These are phyloP conservation scores for Eulimnadia texana DNA, from an alignment of 1,140 invertebrate genomes.

Conservation along the genomic window DNA sequence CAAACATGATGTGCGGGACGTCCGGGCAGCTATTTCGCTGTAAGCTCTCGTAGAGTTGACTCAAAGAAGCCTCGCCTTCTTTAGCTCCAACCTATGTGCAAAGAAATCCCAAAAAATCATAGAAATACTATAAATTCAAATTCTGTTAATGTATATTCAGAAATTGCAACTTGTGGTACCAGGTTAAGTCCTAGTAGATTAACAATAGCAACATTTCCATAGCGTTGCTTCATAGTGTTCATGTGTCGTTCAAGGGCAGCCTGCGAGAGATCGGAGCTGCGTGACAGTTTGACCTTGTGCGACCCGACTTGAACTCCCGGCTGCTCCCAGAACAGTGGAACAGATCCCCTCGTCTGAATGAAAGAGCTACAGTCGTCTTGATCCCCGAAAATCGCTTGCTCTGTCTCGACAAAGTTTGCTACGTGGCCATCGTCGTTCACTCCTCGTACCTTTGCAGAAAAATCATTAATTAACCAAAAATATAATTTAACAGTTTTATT, in stretches of 20 bases:
- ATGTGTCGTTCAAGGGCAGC: constrained; percentile 88
- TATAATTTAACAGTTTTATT: too few species aligned
- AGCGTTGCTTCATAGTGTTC: constrained; percentile 66
- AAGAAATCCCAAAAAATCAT: background rate
- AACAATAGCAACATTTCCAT: constrained; percentile 79
- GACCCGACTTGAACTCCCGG: constrained; percentile 98
- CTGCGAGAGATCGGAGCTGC: constrained; percentile 80
- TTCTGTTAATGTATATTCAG: too few species aligned
- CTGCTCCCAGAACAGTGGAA: constrained; percentile 98
- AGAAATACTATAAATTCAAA: background rate
- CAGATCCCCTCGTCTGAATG: constrained; percentile 79
- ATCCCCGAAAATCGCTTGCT: constrained; percentile 88
- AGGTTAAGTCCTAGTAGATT: constrained; percentile 80
- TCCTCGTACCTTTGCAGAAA: constrained; percentile 90
- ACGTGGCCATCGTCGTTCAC: constrained; percentile 98
- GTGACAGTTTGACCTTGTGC: constrained; percentile 93
- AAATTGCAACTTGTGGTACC: too few species aligned
- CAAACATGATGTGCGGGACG: constrained; percentile 70
- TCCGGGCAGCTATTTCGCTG: constrained; percentile 38
- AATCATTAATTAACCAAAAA: constrained; percentile 18
- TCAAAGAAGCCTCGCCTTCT: constrained; percentile 91
- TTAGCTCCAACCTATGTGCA: constrained; percentile 49
- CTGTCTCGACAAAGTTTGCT: constrained; percentile 99
- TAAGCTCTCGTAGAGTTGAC: constrained; percentile 71
- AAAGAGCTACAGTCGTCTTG: constrained; percentile 62